Conservation (phyloP, 2,888 invertebrate species). For the Muscina levida region DNA sequence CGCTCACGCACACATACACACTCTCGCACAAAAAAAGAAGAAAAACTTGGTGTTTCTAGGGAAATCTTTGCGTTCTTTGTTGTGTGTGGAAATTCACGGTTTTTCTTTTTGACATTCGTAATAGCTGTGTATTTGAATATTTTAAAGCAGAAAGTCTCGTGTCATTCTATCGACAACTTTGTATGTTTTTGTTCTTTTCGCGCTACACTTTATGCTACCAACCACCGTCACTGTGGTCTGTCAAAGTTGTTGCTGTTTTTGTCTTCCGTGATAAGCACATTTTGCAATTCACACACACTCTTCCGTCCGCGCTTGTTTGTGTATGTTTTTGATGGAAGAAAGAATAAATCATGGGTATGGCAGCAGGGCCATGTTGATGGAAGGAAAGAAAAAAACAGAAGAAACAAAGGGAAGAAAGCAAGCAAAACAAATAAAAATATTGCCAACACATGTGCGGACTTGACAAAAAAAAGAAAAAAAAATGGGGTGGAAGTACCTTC, state of each 20-base stretch:
- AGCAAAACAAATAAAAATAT: slow-evolving; percentile 16
- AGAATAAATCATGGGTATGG: too few relatives aligned
- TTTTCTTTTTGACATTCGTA: not conserved
- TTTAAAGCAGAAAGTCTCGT: slow-evolving; percentile 29
- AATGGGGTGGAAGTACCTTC: too few relatives aligned
- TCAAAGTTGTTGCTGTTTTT: not conserved
- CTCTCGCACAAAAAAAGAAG: too few relatives aligned
- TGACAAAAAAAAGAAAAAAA: not conserved
- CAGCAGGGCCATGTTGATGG: not conserved
- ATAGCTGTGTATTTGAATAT: slow-evolving; percentile 9
- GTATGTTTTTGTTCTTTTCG: slow-evolving; percentile 23
- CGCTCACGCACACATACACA: not conserved
- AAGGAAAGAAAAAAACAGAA: not conserved
- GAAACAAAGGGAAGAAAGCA: slow-evolving; percentile 4
- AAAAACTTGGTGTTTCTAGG: slow-evolving; percentile 1
- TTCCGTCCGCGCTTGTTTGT: not conserved
- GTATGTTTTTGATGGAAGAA: not conserved
- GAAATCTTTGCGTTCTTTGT: not conserved
- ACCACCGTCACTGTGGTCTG: not conserved
- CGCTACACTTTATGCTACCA: not conserved
- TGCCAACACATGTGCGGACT: slow-evolving; percentile 23
- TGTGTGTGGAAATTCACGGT: slow-evolving; percentile 9
- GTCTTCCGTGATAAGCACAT: not conserved
- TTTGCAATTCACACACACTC: not conserved
- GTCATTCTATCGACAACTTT: slow-evolving; percentile 33